Evolutionary conservation across 1,140 invertebrate genomes (phyloP).

Genomic region (Lucilia sericata): DNA sequence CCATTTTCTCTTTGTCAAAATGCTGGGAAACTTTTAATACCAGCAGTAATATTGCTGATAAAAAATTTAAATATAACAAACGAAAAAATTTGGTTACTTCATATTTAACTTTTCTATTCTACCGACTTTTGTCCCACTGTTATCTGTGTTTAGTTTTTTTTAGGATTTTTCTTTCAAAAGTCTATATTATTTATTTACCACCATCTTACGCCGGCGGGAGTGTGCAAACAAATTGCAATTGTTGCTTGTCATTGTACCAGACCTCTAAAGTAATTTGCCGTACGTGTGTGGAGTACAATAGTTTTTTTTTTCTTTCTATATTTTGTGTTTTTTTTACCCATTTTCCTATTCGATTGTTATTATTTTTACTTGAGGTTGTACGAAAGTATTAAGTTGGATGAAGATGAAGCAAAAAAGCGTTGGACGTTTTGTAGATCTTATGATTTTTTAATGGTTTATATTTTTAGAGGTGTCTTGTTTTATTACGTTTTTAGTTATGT

Average conservation of each 20-base stretch:
- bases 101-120: too few relatives aligned
- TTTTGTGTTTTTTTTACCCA: neutral
- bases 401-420: neutral
- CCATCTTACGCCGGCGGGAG: conserved; percentile 51
- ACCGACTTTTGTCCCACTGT: neutral
- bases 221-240: conserved; percentile 68
- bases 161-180: conserved; percentile 9
- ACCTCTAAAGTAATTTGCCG: conserved; percentile 48
- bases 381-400: too few relatives aligned
- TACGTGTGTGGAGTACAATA: conserved; percentile 1
- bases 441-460: neutral
- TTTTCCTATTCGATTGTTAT: neutral
- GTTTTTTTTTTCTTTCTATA: neutral
- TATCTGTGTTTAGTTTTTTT: neutral
- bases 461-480: neutral
- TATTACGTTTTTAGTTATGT: neutral
- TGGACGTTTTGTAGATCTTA: conserved; percentile 11
- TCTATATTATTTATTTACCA: conserved; percentile 39
- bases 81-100: too few relatives aligned
- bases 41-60: too few relatives aligned
- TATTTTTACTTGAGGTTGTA: conserved; percentile 8
- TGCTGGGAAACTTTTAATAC: too few relatives aligned
- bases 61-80: too few relatives aligned
- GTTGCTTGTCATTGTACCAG: conserved; percentile 61
- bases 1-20: too few relatives aligned